Evolutionary conservation across 2,888 invertebrate genomes (phyloP).

Genomic region (Azorinus chamasolen): DNA sequence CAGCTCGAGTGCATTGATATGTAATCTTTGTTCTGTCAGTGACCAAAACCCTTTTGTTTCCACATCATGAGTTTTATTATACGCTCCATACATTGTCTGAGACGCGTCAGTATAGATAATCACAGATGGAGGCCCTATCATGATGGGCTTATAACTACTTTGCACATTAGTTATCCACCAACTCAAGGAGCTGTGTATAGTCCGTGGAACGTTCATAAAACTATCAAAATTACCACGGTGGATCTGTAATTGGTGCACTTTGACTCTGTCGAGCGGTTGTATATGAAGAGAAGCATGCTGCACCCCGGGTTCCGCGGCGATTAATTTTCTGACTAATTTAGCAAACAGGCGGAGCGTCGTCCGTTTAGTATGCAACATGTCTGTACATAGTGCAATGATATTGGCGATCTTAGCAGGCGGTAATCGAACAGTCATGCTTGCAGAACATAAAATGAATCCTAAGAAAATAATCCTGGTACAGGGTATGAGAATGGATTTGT

Average conservation of each 20-base stretch:
- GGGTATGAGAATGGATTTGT: constrained; percentile 49
- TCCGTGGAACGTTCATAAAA: constrained; percentile 9
- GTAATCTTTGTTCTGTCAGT: constrained; percentile 16
- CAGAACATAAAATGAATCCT: constrained; percentile 49
- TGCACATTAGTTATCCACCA: constrained; percentile 51
- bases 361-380: background rate
- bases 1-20: constrained; percentile 58
- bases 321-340: constrained; percentile 37
- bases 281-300: constrained; percentile 39
- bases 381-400: constrained; percentile 19
- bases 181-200: constrained; percentile 14
- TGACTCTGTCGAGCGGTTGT: constrained; percentile 24
- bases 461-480: constrained; percentile 23
- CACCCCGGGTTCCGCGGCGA: constrained; percentile 41
- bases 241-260: constrained; percentile 8
- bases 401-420: constrained; percentile 39
- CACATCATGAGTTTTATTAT: constrained; percentile 11
- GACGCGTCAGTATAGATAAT: constrained; percentile 33
- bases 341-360: constrained; percentile 36
- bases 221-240: constrained; percentile 25
- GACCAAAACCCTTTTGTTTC: constrained; percentile 39
- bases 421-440: constrained; percentile 37
- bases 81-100: constrained; percentile 23
- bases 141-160: constrained; percentile 23
- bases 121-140: constrained; percentile 20